Conservation (phyloP, 1,140 invertebrate genomes). For the Chionoecetes opilio region DNA sequence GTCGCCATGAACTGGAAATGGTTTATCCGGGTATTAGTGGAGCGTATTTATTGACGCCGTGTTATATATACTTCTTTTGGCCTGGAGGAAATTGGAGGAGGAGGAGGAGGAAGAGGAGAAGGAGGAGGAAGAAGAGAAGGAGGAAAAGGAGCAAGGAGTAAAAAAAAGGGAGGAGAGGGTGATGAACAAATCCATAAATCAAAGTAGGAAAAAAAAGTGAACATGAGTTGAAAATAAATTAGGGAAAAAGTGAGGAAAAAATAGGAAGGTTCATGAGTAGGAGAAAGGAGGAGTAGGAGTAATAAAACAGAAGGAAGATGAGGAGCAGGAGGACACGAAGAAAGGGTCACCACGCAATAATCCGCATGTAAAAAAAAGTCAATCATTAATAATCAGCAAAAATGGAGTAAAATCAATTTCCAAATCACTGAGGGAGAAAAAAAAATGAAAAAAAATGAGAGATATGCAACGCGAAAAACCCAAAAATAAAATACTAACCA, state of each 20-base stretch:
- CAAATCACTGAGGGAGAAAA: neutral
- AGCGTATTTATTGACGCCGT: neutral
- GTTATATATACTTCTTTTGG: neutral
- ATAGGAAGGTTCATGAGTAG: too few species aligned
- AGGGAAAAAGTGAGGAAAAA: neutral
- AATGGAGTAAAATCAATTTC: neutral
- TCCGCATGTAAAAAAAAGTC: too few species aligned
- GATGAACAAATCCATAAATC: neutral
- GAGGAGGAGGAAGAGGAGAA: neutral
- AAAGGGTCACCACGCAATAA: too few species aligned
- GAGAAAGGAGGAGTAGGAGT: too few species aligned
- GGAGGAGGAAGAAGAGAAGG: neutral
- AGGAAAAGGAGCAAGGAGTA: neutral
- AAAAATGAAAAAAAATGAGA: too few species aligned
- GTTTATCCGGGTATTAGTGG: neutral
- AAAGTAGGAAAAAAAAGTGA: neutral
- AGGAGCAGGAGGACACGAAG: neutral
- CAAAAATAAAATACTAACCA: too few species aligned
- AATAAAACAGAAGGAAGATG: neutral
- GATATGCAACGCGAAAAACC: too few species aligned
- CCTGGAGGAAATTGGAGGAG: neutral
- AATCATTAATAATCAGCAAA: neutral
- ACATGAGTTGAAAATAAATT: neutral
- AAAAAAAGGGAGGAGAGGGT: neutral
- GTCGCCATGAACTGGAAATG: constrained; percentile 27